Conservation (phyloP, 2,113 vertebrate species). For the Benitochromis conjunctus region DNA sequence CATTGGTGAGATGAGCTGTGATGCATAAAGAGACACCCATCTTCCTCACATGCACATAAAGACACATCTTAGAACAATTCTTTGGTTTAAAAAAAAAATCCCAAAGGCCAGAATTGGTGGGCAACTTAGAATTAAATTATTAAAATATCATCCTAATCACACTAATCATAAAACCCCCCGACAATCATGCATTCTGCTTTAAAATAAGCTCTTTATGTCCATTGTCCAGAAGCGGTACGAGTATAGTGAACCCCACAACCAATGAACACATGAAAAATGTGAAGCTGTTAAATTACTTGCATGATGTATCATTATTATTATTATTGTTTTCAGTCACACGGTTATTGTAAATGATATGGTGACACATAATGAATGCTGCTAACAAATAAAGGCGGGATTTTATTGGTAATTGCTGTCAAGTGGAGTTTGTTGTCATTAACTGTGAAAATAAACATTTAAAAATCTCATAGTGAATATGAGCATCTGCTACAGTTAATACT, state of each 20-base stretch:
- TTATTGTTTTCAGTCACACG: not conserved
- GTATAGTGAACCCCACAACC: not conserved
- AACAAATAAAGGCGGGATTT: not conserved
- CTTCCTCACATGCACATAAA: not conserved
- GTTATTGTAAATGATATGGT: not conserved
- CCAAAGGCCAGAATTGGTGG: not conserved
- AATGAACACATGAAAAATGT: not conserved
- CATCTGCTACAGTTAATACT: conserved; percentile 13
- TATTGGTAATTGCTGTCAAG: not conserved
- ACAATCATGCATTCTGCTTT: not conserved
- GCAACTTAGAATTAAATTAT: not conserved
- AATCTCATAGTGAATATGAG: conserved; percentile 5
- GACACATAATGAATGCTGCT: not conserved
- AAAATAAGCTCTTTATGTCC: not conserved
- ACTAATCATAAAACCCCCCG: rapidly evolving
- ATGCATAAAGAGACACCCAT: not conserved
- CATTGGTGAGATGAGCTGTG: not conserved
- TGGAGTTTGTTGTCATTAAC: conserved; percentile 11
- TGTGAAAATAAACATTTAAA: conserved; percentile 18
- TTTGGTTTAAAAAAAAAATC: rapidly evolving
- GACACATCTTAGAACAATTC: not conserved
- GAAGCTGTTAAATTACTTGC: not conserved
- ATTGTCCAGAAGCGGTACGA: not conserved
- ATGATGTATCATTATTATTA: not conserved
- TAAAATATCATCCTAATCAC: not conserved